phyloP scores from a whole-genome alignment of 2,113 vertebrate genomes.

The Sardina pilchardus region DNA sequence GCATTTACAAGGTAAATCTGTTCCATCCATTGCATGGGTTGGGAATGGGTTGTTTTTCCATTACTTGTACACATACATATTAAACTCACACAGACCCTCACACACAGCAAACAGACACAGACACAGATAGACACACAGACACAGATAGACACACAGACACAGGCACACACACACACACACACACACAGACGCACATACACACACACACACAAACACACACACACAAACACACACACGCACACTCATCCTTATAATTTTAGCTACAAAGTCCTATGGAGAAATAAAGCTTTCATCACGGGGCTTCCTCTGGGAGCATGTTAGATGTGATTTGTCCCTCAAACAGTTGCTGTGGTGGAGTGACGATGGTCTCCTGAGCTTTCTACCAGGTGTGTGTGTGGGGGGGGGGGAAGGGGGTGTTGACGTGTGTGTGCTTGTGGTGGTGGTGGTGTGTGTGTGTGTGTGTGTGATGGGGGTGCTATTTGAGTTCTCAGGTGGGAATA shows the following conservation, averaged over 20 bases:
- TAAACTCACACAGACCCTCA: background rate
- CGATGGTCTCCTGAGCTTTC: slow-evolving; percentile 55
- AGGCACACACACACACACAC: slow-evolving; percentile 8
- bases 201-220: slow-evolving; percentile 1
- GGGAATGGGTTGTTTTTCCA: no score
- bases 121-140: background rate
- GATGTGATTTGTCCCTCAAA: slow-evolving; percentile 53
- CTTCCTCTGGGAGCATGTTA: slow-evolving; percentile 52
- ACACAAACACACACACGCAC: slow-evolving; percentile 18
- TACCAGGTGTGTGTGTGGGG: background rate
- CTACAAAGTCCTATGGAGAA: slow-evolving; percentile 33
- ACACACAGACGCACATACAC: slow-evolving; percentile 25
- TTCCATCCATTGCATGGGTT: no score
- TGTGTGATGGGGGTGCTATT: background rate
- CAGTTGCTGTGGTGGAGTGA: slow-evolving; percentile 61
- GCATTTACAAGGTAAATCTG: no score
- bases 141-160: background rate
- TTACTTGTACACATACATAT: background rate
- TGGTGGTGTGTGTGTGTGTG: slow-evolving; percentile 23
- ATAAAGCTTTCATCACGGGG: slow-evolving; percentile 27
- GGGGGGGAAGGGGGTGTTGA: no score
- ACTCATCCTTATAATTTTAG: slow-evolving; percentile 29
- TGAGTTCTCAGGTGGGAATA: slow-evolving; percentile 34
- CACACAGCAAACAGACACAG: slow-evolving; percentile 20
- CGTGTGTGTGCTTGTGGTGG: background rate